Evolutionary conservation across 2,113 vertebrate species (phyloP), one percentile per base, ranked within the genome.

Genomic region (Carettochelys insculpta): DNA sequence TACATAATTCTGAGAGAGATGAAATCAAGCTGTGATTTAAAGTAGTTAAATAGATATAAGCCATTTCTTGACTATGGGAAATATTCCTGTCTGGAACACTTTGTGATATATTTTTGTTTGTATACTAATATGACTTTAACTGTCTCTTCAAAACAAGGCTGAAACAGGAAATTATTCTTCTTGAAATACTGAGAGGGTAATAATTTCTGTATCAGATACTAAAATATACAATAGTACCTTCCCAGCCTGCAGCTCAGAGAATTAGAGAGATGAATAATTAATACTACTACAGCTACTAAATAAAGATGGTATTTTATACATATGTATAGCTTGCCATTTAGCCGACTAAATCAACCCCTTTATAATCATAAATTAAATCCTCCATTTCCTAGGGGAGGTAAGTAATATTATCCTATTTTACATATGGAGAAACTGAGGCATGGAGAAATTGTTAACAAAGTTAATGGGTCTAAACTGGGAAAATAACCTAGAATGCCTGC

Each of bases 61-160:
- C 4, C 53, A 54, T 27, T 87, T 76, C 78, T 90, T 6, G 48
- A 90, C 76, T 91, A 90, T 81, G 14, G 52, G 92, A 92, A 16
- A 54, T 61, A 83, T 6, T 90, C 29, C 65, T 2, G 31, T 90
- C 80, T 82, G 90, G 82, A 58, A 90, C 34, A 93, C 38, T 10
- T 85, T 50, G 48, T 31, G 83, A 77, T 78, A 88, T 82, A 90
- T 92, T 88, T 88, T 92, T 89, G 77, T 22, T 94, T 93, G 92
- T 85, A 48, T 94, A 90, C 86, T 95, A 91, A 91, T 88, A 88
- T 90, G 92, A 92, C 29, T 77, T 38, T 85, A 83, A 92, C 88
- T 91, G 90, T 88, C 90, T 83, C 47, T 43, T 45, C 31, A 90
- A 90, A 94, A 91, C 85, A 90, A 84, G 88, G 14, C 4, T 50